These are phyloP conservation scores for Drosophila saltans DNA, from an alignment of 1,140 invertebrate genomes.

Conservation along the genomic window DNA sequence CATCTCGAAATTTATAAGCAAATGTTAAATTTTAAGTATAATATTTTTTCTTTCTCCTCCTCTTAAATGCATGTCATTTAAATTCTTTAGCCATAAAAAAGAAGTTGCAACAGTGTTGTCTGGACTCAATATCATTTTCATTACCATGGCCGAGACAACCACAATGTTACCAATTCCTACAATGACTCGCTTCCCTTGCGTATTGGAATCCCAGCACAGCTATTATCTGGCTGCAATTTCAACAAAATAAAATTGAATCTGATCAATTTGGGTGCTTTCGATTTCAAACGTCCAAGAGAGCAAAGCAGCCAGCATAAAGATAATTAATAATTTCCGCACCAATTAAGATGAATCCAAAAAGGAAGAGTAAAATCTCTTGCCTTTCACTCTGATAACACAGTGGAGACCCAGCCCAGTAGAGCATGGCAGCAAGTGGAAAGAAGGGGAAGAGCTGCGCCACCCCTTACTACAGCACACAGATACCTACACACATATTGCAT, in stretches of 20 bases:
- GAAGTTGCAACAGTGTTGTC: background rate
- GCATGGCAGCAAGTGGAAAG: slow-evolving; percentile 23
- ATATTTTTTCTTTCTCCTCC: no score
- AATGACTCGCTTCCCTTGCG: background rate
- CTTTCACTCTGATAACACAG: slow-evolving; percentile 49
- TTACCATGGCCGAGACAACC: background rate
- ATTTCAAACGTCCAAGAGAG: slow-evolving; percentile 35
- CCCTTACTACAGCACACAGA: background rate
- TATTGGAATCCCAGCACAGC: background rate
- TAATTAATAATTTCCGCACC: slow-evolving; percentile 81
- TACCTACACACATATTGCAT: slow-evolving; percentile 9
- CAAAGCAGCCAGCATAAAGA: slow-evolving; percentile 36
- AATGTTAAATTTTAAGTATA: no score
- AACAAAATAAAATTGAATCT: slow-evolving; percentile 29
- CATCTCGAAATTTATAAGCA: no score
- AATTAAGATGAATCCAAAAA: slow-evolving; percentile 60
- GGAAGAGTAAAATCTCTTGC: slow-evolving; percentile 34
- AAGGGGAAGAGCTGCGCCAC: background rate
- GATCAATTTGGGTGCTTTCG: slow-evolving; percentile 32
- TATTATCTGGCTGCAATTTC: background rate
- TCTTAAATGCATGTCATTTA: no score
- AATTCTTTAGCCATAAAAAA: no score
- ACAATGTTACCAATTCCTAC: background rate
- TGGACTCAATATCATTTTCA: background rate
- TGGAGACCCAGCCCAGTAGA: slow-evolving; percentile 28